These are phyloP conservation scores for Lepeophtheirus nordmannii DNA, from an alignment of 2,888 invertebrate species.

Conservation along the genomic window DNA sequence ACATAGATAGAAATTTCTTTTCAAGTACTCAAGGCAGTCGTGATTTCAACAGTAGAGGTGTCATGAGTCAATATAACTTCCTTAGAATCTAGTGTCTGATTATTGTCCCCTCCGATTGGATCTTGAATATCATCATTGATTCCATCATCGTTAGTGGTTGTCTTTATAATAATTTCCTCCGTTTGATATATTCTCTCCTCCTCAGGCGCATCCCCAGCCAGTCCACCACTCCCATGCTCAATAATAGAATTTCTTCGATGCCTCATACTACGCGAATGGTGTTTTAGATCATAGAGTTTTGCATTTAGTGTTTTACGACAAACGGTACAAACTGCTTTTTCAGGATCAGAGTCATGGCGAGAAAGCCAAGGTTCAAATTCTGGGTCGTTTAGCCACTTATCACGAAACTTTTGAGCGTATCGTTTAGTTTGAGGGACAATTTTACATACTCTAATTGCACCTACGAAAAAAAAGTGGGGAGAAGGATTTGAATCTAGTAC, in stretches of 20 bases:
- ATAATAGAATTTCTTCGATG: not conserved
- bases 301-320: slow-evolving; percentile 2
- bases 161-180: not conserved
- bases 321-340: not conserved
- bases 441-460: not conserved
- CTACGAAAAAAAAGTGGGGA: not conserved
- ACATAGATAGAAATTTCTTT: too few relatives aligned
- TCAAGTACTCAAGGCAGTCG: too few relatives aligned
- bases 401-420: slow-evolving; percentile 1
- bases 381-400: slow-evolving; percentile 1
- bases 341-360: slow-evolving; percentile 1
- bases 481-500: too few relatives aligned
- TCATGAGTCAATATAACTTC: too few relatives aligned
- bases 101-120: too few relatives aligned
- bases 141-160: not conserved
- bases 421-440: slow-evolving; percentile 2
- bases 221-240: not conserved
- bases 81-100: too few relatives aligned
- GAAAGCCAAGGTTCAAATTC: slow-evolving; percentile 1
- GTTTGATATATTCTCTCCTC: slow-evolving; percentile 3
- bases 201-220: not conserved
- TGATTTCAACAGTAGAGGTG: too few relatives aligned
- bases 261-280: not conserved
- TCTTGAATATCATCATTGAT: too few relatives aligned
- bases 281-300: not conserved